Conservation (phyloP, 2,888 invertebrate genomes). For the Crematogaster levior region DNA sequence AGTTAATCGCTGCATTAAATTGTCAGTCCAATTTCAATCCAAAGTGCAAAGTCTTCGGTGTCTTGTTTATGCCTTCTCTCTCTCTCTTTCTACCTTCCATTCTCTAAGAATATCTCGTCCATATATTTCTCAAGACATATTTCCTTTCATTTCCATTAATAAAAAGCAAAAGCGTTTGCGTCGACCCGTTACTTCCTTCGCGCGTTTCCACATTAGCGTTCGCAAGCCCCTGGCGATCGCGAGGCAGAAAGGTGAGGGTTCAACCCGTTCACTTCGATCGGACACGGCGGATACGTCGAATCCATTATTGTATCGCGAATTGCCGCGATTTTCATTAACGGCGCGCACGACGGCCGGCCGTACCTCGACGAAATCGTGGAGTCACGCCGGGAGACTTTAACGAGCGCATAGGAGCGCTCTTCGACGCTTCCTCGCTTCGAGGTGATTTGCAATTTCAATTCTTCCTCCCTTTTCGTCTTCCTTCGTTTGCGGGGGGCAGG, state of each 20-base stretch:
- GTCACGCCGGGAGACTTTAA: slow-evolving; percentile 68
- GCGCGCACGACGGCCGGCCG: neutral
- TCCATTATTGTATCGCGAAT: slow-evolving; percentile 10
- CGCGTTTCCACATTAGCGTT: slow-evolving; percentile 25
- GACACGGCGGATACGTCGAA: neutral
- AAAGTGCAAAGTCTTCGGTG: slow-evolving; percentile 5
- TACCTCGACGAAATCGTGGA: slow-evolving; percentile 17
- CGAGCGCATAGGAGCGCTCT: slow-evolving; percentile 60
- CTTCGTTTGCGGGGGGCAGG: neutral
- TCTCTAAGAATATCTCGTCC: neutral
- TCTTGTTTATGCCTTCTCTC: neutral
- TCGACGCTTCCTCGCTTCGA: slow-evolving; percentile 24
- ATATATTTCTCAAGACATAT: neutral
- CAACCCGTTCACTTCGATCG: slow-evolving; percentile 38
- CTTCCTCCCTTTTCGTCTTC: neutral
- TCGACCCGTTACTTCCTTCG: slow-evolving; percentile 24
- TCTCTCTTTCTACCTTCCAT: neutral
- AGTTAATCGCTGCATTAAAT: neutral
- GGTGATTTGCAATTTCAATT: slow-evolving; percentile 74
- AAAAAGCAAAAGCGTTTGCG: slow-evolving; percentile 45
- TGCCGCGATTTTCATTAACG: slow-evolving; percentile 14
- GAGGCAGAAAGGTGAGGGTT: slow-evolving; percentile 16
- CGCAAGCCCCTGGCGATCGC: neutral
- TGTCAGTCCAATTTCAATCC: neutral
- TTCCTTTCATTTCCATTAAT: slow-evolving; percentile 1